phyloP scores from a whole-genome alignment of 2,113 vertebrate genomes.

The Arizona elegans region DNA sequence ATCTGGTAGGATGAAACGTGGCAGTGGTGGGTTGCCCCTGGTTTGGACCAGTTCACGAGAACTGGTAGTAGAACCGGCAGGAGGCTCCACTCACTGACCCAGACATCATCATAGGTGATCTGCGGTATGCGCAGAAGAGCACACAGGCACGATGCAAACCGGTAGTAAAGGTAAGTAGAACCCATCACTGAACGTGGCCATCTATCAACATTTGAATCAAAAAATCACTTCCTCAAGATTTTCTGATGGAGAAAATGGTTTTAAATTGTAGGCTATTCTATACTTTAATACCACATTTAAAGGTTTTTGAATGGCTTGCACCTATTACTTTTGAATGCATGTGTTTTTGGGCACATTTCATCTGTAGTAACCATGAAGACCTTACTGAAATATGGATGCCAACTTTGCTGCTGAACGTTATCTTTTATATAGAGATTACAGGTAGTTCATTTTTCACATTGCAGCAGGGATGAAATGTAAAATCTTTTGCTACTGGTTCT shows the following conservation, averaged over 20 bases:
- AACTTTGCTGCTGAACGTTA: neutral
- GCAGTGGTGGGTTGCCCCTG: neutral
- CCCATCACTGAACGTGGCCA: neutral
- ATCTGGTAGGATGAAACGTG: neutral
- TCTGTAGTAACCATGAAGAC: neutral
- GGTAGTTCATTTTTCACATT: neutral
- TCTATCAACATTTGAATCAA: neutral
- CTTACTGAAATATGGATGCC: neutral
- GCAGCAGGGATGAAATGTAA: too few species aligned
- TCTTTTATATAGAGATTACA: neutral
- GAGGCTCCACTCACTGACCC: too few species aligned
- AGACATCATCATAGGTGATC: too few species aligned
- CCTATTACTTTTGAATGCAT: neutral
- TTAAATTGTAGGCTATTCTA: neutral
- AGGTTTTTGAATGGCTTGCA: neutral
- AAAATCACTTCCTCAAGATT: neutral
- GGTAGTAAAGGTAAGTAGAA: too few species aligned
- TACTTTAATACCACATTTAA: neutral
- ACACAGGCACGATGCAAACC: too few species aligned
- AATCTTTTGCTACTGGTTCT: too few species aligned
- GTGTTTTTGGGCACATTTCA: neutral
- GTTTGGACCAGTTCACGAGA: too few species aligned
- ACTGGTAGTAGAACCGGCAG: too few species aligned
- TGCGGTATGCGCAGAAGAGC: too few species aligned
- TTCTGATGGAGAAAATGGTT: neutral